phyloP scores from a whole-genome alignment of 2,113 vertebrate genomes.

The Brachyistius frenatus region DNA sequence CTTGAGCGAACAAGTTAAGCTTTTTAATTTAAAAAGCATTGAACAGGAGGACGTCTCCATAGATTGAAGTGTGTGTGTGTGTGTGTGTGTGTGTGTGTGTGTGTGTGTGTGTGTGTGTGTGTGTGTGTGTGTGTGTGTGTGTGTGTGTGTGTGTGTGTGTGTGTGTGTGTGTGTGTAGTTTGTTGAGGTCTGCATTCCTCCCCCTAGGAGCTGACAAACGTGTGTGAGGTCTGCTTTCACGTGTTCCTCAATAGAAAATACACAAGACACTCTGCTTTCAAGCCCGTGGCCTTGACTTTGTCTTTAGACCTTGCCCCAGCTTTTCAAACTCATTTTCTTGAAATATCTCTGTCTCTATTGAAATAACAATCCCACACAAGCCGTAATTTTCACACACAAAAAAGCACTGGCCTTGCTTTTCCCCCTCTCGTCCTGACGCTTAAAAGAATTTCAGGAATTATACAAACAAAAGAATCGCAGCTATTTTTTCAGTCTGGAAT shows the following conservation, averaged over 20 bases:
- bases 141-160: conserved; percentile 18
- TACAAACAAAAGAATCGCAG: neutral
- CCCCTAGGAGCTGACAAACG: conserved; percentile 16
- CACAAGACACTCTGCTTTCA: conserved; percentile 30
- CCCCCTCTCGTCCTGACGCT: neutral
- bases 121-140: conserved; percentile 27
- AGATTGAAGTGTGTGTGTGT: conserved; percentile 34
- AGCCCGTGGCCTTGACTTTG: conserved; percentile 52
- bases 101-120: conserved; percentile 27
- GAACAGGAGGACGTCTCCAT: conserved; percentile 35
- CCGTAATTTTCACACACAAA: neutral
- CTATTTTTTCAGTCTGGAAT: conserved; percentile 4
- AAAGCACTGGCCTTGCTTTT: neutral
- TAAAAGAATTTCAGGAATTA: conserved; percentile 11
- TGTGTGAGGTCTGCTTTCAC: conserved; percentile 33
- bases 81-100: conserved; percentile 27
- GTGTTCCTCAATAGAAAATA: conserved; percentile 30
- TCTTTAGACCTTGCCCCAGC: conserved; percentile 22
- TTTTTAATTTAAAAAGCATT: conserved; percentile 55
- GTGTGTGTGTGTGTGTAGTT: conserved; percentile 30
- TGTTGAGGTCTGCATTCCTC: conserved; percentile 22
- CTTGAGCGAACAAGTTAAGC: neutral
- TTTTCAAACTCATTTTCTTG: conserved; percentile 3
- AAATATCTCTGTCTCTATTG: neutral
- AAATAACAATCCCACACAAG: neutral